Evolutionary conservation across 1,140 invertebrate species (phyloP).

Genomic region (Colletes latitarsis): DNA sequence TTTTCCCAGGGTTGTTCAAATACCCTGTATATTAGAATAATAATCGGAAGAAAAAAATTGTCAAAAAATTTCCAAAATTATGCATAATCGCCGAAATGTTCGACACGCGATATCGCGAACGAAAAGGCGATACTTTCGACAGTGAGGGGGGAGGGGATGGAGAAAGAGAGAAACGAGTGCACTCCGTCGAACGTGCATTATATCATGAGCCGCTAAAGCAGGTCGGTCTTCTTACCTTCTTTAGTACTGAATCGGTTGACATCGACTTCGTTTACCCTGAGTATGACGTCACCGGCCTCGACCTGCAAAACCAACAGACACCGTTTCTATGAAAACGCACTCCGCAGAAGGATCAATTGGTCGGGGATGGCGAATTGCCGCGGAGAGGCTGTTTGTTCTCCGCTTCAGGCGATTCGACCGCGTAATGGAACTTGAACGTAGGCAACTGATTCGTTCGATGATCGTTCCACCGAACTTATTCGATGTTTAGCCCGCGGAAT

Average conservation of each 20-base stretch:
- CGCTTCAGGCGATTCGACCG: slow-evolving; percentile 1
- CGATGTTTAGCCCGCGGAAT: background rate
- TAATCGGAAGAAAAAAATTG: no score
- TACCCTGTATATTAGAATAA: no score
- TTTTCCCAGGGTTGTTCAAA: no score
- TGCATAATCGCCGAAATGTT: background rate
- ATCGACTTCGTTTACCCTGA: slow-evolving; percentile 95
- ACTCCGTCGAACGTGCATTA: slow-evolving; percentile 17
- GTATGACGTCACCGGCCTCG: slow-evolving; percentile 94
- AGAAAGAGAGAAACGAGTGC: background rate
- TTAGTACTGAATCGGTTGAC: slow-evolving; percentile 94
- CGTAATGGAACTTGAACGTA: background rate
- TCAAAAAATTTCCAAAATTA: background rate
- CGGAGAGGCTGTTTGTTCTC: background rate
- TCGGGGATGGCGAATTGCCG: slow-evolving; percentile 41
- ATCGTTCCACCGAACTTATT: background rate
- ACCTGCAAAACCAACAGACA: slow-evolving; percentile 85
- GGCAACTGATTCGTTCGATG: background rate
- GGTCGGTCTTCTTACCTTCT: slow-evolving; percentile 86
- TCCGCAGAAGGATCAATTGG: slow-evolving; percentile 44
- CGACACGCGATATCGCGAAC: background rate
- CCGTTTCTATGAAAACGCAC: slow-evolving; percentile 53
- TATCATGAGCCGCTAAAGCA: slow-evolving; percentile 23
- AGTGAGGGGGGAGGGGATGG: no score
- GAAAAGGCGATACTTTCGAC: slow-evolving; percentile 4